A percentile compares a stretch with the other conserved stretches of the same genome.
Conservation (phyloP, 2,797 vertebrate genomes). For the Sebastes taczanowskii region DNA sequence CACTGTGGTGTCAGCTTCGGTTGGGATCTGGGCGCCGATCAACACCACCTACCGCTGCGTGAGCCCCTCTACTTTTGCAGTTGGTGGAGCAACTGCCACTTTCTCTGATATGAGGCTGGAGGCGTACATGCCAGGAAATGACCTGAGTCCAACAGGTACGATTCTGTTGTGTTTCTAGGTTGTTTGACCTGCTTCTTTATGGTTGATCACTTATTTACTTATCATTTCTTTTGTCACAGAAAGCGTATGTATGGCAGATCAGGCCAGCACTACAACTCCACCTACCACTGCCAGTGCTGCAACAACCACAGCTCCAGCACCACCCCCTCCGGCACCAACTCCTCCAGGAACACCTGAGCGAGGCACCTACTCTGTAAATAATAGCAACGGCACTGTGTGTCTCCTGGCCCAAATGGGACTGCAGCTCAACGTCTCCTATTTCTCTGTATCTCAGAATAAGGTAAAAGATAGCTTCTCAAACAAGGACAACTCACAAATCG, state of each 20-base stretch:
- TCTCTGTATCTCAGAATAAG: conserved; percentile 76
- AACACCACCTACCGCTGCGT: conserved; percentile 88
- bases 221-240: conserved; percentile 73
- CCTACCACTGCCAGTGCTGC: conserved; percentile 52
- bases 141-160: conserved; percentile 86
- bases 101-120: conserved; percentile 85
- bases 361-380: conserved; percentile 82
- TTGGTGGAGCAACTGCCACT: conserved; percentile 73
- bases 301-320: conserved; percentile 47
- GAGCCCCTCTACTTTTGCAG: conserved; percentile 63
- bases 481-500: background rate
- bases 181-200: background rate
- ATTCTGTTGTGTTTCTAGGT: background rate
- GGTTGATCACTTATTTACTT: background rate
- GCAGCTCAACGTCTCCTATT: conserved; percentile 90
- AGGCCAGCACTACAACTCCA: conserved; percentile 39
- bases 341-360: conserved; percentile 75
- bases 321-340: conserved; percentile 38
- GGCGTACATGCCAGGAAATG: conserved; percentile 86
- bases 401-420: conserved; percentile 86
- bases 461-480: conserved; percentile 48
- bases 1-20: conserved; percentile 55
- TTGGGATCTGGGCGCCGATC: conserved; percentile 80
- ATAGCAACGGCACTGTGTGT: conserved; percentile 66
- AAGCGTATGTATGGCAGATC: conserved; percentile 86